phyloP scores from a whole-genome alignment of 1,140 invertebrate species.

The Caerostris darwini region DNA sequence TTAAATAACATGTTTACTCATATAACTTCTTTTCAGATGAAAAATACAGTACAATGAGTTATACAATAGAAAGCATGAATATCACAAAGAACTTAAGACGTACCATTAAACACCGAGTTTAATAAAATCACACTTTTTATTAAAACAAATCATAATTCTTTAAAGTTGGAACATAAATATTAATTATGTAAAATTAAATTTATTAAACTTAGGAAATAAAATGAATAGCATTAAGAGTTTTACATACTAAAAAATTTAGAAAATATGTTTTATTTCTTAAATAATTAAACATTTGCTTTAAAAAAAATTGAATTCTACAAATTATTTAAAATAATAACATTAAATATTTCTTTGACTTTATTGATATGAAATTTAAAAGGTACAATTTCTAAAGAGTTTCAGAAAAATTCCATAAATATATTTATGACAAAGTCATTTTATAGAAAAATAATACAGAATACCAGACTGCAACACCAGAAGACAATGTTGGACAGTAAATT shows the following conservation, averaged over 20 bases:
- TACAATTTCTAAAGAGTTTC: neutral
- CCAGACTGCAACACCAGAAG: too few relatives aligned
- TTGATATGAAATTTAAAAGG: neutral
- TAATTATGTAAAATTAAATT: too few relatives aligned
- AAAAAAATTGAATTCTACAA: too few relatives aligned
- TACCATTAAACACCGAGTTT: neutral
- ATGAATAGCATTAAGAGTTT: too few relatives aligned
- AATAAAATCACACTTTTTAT: neutral
- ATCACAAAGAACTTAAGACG: constrained; percentile 25
- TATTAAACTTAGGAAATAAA: too few relatives aligned
- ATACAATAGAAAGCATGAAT: neutral
- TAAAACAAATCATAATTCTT: neutral
- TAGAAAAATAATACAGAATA: neutral
- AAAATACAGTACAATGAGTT: constrained; percentile 31
- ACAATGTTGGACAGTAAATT: neutral
- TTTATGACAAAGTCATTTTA: neutral
- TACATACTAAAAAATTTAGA: too few relatives aligned
- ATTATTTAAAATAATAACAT: too few relatives aligned
- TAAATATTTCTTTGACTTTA: neutral
- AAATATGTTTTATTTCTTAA: too few relatives aligned
- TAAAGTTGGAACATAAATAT: too few relatives aligned
- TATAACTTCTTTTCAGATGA: neutral
- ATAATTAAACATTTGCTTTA: too few relatives aligned
- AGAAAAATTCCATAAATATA: neutral
- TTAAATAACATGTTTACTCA: neutral